Base-by-base conservation (phyloP, 2,888 invertebrate species). In the Ochropleura leucogaster region DNA sequence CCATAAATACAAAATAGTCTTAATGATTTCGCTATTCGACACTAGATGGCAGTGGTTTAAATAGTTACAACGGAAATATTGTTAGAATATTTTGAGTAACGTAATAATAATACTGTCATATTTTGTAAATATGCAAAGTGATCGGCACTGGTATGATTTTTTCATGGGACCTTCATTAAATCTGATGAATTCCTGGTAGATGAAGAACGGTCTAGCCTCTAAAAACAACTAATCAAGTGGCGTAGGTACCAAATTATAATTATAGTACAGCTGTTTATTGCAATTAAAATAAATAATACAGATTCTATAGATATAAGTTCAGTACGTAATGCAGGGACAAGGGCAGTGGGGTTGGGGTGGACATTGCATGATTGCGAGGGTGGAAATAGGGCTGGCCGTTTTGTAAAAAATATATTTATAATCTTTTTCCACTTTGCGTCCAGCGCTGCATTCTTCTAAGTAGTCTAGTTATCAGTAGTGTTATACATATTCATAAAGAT, bases 281-380 rank as follows among this genome's bases (percentile, higher is more conserved):
- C 59, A 57, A 74, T 81, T 70, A 70, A 62, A 55, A 63, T 55
- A 51, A 49, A 60, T 70, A 66, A 46, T 55, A 60, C 60, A 55
- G 79, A 74, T 75, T 81, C 16, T 67, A 66, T 63, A 73, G 49
- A 67, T 78, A 59, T 20, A 18, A 49, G 60, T 74, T 78, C 59
- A 79, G 68, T 77, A 70, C 65, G 67, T 68, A 68, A 75, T 77
- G 71, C 68, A 80, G 86, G 85, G 82, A 81, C 88, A 88, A 88
- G 88, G 87, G 88, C 88, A 84, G 16, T 78, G 66, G 84, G 80
- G 81, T 83, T 77, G 57, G 77, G 77, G 77, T 59, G 85, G 83
- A 81, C 79, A 77, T 79, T 82, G 83, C 77, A 83, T 69, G 78
- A 82, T 78, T 79, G 77, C 68, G 79, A 86, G 89, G 88, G 87